phyloP scores from a whole-genome alignment of 2,797 vertebrate species.

The Eremophila alpestris region DNA sequence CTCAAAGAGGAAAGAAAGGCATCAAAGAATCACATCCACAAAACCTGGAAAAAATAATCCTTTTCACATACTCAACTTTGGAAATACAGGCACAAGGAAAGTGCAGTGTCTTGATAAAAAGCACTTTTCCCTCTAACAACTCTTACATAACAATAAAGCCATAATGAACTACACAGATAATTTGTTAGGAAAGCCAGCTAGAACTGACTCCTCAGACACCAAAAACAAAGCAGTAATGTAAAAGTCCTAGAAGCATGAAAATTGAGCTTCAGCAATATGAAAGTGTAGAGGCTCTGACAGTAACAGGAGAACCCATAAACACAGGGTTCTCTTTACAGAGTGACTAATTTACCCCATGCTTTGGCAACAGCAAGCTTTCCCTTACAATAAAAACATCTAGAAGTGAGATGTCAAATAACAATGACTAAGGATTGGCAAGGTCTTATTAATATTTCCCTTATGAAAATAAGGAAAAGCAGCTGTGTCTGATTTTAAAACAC shows the following conservation, averaged over 20 bases:
- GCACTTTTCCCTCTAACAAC: not conserved
- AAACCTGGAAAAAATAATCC: not conserved
- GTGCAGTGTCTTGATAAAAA: not conserved
- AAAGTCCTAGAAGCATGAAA: not conserved
- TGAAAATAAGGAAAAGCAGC: not conserved
- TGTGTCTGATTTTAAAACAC: not conserved
- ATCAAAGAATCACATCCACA: not conserved
- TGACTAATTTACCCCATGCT: not conserved
- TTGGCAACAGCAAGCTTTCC: not conserved
- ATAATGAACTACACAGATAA: not conserved
- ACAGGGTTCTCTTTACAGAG: not conserved
- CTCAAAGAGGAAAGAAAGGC: not conserved
- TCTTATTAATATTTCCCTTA: not conserved
- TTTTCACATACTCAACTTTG: not conserved
- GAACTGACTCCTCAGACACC: not conserved
- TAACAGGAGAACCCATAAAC: not conserved
- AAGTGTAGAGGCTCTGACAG: not conserved
- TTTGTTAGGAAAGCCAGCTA: not conserved
- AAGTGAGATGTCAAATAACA: not conserved
- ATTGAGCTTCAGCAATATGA: not conserved
- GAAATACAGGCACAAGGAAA: not conserved
- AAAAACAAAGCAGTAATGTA: not conserved
- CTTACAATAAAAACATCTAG: not conserved
- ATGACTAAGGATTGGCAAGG: not conserved
- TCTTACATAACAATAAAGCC: not conserved